Conservation (phyloP, 1,140 invertebrate species). For the Drosophila nigromelanica region DNA sequence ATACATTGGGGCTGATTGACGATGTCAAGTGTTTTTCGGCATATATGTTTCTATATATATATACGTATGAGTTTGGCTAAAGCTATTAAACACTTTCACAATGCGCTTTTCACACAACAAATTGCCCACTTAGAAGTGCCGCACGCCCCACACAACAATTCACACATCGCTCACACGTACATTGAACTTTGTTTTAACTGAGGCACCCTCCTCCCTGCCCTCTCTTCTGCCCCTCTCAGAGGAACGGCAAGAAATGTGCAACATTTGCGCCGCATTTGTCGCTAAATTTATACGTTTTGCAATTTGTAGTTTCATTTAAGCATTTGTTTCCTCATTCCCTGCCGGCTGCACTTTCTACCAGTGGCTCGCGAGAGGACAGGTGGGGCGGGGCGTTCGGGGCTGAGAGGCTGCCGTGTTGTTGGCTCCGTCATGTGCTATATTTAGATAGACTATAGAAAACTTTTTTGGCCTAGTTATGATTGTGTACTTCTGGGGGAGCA, state of each 20-base stretch:
- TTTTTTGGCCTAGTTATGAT: slow-evolving; percentile 68
- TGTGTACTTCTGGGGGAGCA: slow-evolving; percentile 42
- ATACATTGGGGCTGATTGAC: slow-evolving; percentile 60
- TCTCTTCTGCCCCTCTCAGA: not conserved
- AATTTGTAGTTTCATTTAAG: slow-evolving; percentile 40
- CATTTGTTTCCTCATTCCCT: slow-evolving; percentile 76
- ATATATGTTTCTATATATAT: slow-evolving; percentile 14
- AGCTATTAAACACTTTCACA: slow-evolving; percentile 73
- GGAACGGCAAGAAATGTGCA: slow-evolving; percentile 14
- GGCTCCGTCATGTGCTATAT: slow-evolving; percentile 63
- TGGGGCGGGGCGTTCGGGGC: not conserved
- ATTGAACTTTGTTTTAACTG: slow-evolving; percentile 64
- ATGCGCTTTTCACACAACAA: slow-evolving; percentile 59
- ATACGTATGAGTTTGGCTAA: slow-evolving; percentile 2
- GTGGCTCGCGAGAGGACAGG: not conserved
- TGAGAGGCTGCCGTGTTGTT: not conserved
- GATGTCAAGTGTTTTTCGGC: slow-evolving; percentile 69
- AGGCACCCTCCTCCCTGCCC: not conserved
- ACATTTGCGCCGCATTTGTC: slow-evolving; percentile 54
- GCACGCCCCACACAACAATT: slow-evolving; percentile 51
- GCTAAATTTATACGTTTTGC: slow-evolving; percentile 69
- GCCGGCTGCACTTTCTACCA: slow-evolving; percentile 37
- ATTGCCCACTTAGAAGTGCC: slow-evolving; percentile 64
- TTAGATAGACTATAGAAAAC: slow-evolving; percentile 47
- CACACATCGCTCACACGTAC: slow-evolving; percentile 57